Conservation (phyloP, 2,797 vertebrate genomes). For the Sebastes ruberrimus region DNA sequence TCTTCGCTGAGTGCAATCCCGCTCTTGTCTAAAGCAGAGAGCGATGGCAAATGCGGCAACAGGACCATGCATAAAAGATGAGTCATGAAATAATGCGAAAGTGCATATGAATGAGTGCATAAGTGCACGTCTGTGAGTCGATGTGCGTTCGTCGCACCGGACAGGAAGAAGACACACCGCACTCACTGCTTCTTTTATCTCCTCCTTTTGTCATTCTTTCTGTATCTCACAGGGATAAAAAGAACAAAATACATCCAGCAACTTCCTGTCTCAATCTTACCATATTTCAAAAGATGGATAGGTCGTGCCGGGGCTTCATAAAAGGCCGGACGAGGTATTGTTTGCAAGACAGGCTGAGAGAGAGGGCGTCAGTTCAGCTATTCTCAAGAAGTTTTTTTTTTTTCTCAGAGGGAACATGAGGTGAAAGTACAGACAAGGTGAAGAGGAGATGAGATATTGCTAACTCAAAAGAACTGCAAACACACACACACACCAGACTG, state of each 20-base stretch:
- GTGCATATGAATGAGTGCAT: slow-evolving; percentile 23
- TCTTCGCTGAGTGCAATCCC: slow-evolving; percentile 10
- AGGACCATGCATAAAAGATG: slow-evolving; percentile 51
- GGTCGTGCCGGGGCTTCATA: not conserved
- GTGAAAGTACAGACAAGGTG: slow-evolving; percentile 56
- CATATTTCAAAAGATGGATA: slow-evolving; percentile 10
- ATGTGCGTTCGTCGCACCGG: not conserved
- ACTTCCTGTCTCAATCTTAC: slow-evolving; percentile 9
- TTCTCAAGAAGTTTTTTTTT: not conserved
- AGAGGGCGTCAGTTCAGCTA: not conserved
- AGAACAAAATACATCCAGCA: not conserved
- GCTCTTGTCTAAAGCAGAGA: slow-evolving; percentile 15
- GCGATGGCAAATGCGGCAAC: not conserved
- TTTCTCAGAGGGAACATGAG: not conserved
- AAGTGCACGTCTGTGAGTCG: not conserved
- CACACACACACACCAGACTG: slow-evolving; percentile 10
- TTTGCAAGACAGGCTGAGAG: not conserved
- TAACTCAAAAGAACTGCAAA: slow-evolving; percentile 12
- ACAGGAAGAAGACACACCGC: not conserved
- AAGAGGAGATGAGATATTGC: slow-evolving; percentile 48
- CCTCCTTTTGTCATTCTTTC: not conserved
- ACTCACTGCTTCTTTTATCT: not conserved
- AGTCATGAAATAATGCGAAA: slow-evolving; percentile 41
- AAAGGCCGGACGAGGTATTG: not conserved
- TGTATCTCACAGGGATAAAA: slow-evolving; percentile 9